Evolutionary conservation across 2,113 vertebrate genomes (phyloP).

Genomic region (Alethe castanea): DNA sequence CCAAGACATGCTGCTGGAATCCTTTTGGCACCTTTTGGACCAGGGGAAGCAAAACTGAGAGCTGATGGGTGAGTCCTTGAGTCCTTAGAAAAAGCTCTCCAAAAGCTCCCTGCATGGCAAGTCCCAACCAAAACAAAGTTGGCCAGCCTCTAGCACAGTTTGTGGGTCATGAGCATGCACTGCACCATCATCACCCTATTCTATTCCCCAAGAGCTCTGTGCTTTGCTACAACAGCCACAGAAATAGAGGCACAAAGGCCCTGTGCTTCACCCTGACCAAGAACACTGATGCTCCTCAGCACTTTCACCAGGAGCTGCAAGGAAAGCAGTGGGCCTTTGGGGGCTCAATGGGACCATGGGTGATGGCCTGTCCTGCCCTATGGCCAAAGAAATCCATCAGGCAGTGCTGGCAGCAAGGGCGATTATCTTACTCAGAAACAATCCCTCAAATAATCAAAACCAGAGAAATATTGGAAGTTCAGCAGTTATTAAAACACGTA

Average conservation of each 20-base stretch:
- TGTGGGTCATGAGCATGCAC: background rate
- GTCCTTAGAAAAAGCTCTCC: background rate
- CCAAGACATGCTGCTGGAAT: background rate
- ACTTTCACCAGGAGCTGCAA: background rate
- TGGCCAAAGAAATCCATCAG: background rate
- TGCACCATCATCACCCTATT: background rate
- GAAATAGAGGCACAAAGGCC: background rate
- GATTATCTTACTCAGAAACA: background rate
- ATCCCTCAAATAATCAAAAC: background rate
- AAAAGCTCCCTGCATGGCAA: background rate
- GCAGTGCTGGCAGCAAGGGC: rapidly evolving
- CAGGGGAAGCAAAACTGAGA: background rate
- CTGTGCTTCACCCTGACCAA: background rate
- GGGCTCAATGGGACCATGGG: rapidly evolving
- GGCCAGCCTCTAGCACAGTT: background rate
- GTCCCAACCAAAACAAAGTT: background rate
- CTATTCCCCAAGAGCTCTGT: background rate
- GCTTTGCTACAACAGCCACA: background rate
- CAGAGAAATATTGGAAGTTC: background rate
- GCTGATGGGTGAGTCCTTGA: rapidly evolving
- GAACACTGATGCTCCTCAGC: background rate
- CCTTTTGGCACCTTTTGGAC: background rate
- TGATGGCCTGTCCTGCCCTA: background rate
- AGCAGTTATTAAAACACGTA: background rate
- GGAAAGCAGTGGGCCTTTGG: background rate